Conservation (phyloP, 2,888 invertebrate species). For the Apocheima hispidaria region DNA sequence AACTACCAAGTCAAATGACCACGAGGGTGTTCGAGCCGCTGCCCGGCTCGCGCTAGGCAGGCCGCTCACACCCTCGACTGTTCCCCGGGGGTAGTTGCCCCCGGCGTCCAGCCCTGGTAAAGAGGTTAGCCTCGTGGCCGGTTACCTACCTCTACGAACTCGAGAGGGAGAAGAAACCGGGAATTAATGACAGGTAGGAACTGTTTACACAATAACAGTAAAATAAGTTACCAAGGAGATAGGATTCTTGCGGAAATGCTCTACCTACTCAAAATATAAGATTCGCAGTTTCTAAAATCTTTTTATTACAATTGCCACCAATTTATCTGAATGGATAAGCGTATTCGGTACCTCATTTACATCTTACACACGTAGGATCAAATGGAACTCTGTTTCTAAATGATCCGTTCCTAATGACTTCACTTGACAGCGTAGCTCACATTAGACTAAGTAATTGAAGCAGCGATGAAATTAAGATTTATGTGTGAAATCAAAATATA, state of each 20-base stretch:
- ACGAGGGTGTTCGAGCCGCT: too few species aligned
- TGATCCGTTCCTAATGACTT: conserved; percentile 21
- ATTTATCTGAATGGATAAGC: conserved; percentile 5
- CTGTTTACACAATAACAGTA: too few species aligned
- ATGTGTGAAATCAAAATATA: neutral
- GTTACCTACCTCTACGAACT: too few species aligned
- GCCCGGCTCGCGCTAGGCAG: too few species aligned
- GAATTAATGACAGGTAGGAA: too few species aligned
- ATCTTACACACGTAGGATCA: conserved; percentile 15
- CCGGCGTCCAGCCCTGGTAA: too few species aligned
- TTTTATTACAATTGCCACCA: conserved; percentile 3
- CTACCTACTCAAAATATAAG: neutral
- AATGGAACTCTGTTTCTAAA: conserved; percentile 13
- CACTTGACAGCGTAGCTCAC: conserved; percentile 4
- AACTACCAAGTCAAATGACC: too few species aligned
- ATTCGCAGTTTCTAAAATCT: neutral
- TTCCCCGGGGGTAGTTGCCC: too few species aligned
- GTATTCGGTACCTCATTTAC: conserved; percentile 18
- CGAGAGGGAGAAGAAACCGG: too few species aligned
- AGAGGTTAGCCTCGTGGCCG: too few species aligned
- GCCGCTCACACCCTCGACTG: too few species aligned
- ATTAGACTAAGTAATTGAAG: conserved; percentile 17
- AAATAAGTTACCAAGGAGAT: too few species aligned
- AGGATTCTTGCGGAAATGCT: neutral
- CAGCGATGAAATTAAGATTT: neutral